These are phyloP conservation scores for Ploceus nigricollis DNA, from an alignment of 2,113 vertebrate genomes.

Conservation along the genomic window DNA sequence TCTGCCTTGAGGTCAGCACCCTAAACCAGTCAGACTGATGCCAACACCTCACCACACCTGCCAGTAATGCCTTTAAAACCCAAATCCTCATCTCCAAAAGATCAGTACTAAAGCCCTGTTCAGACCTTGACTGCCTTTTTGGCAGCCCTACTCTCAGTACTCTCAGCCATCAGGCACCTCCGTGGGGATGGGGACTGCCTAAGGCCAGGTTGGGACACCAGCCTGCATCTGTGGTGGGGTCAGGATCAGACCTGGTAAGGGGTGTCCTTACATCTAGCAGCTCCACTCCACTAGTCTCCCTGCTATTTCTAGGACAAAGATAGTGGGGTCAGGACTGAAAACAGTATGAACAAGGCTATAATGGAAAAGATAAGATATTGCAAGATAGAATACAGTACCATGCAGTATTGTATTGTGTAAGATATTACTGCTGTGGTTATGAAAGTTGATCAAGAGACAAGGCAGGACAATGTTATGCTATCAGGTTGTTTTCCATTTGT, in stretches of 20 bases:
- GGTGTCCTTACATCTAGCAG: not conserved
- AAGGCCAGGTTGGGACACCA: not conserved
- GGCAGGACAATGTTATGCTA: not conserved
- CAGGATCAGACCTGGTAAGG: not conserved
- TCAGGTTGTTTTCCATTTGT: not conserved
- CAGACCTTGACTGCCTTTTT: not conserved
- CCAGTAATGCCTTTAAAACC: not conserved
- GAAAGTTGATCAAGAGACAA: not conserved
- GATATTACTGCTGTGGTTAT: not conserved
- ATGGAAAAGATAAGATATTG: not conserved
- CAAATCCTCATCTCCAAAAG: not conserved
- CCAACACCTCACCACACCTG: not conserved
- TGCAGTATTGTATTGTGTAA: not conserved
- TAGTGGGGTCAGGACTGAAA: not conserved
- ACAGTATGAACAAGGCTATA: not conserved
- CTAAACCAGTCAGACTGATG: not conserved
- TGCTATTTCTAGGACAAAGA: not conserved
- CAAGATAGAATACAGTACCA: not conserved
- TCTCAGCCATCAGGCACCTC: not conserved
- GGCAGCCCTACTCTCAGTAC: not conserved
- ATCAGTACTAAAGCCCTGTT: not conserved
- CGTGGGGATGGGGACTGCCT: not conserved
- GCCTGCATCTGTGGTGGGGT: rapidly evolving
- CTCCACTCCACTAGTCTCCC: not conserved
- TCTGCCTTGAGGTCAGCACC: conserved; percentile 41